Conservation (phyloP, 2,113 vertebrate genomes). For the Paedocypris sp. region DNA sequence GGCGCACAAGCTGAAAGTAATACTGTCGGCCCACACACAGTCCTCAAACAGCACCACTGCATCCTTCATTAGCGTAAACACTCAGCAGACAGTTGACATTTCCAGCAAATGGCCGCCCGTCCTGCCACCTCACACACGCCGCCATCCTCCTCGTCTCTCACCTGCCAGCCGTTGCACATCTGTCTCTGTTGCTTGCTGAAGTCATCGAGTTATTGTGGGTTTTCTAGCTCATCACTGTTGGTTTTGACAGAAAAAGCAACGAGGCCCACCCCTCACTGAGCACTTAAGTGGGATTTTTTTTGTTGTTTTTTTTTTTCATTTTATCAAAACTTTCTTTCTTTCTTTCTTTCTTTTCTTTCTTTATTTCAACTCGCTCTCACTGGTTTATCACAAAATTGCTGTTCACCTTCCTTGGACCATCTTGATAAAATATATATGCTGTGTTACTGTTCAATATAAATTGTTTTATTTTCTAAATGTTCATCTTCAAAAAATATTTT, state of each 20-base stretch:
- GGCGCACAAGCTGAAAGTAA: constrained; percentile 6
- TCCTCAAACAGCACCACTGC: not conserved
- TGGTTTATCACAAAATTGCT: too few relatives aligned
- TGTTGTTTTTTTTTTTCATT: not conserved
- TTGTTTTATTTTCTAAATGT: too few relatives aligned
- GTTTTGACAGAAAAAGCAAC: constrained; percentile 14
- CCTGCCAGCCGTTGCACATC: constrained; percentile 4
- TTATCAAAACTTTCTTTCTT: too few relatives aligned
- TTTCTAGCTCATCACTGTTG: constrained; percentile 2
- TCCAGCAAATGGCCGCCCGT: constrained; percentile 7
- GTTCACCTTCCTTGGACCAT: too few relatives aligned
- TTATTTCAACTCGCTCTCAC: too few relatives aligned
- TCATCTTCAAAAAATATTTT: too few relatives aligned
- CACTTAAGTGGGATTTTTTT: not conserved
- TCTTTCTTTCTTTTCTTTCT: too few relatives aligned
- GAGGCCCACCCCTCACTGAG: not conserved
- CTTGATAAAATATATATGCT: too few relatives aligned
- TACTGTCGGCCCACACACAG: constrained; percentile 5
- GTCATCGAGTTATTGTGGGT: constrained; percentile 19
- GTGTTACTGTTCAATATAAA: too few relatives aligned
- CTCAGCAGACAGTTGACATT: constrained; percentile 4
- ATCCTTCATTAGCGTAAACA: constrained; percentile 16
- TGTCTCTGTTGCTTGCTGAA: constrained; percentile 1
- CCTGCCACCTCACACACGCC: not conserved
- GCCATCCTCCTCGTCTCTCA: not conserved